These are phyloP conservation scores for Coboldia fuscipes DNA, from an alignment of 1,140 invertebrate species.

Conservation along the genomic window DNA sequence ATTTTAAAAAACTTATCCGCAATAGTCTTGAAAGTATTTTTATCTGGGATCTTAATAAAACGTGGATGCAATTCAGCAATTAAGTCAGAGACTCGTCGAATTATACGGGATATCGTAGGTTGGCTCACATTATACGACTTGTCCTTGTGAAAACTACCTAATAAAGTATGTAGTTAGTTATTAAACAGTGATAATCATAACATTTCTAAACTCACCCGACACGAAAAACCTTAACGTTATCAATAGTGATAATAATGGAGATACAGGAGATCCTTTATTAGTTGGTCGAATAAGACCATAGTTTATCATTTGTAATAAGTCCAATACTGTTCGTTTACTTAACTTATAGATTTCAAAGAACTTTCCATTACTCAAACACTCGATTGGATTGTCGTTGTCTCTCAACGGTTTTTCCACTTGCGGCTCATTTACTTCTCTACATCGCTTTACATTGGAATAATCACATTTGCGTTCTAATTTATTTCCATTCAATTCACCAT, in stretches of 20 bases:
- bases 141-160: too few relatives aligned
- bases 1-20: background rate
- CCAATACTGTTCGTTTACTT: background rate
- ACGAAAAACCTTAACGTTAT: background rate
- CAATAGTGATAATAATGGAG: background rate
- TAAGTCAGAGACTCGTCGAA: background rate
- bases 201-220: background rate
- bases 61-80: background rate
- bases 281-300: background rate
- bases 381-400: background rate
- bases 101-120: background rate
- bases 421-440: too few relatives aligned
- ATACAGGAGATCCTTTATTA: background rate
- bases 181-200: too few relatives aligned
- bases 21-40: background rate
- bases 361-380: background rate
- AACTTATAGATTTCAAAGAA: background rate
- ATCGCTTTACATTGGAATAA: too few relatives aligned
- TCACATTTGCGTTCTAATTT: too few relatives aligned
- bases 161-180: too few relatives aligned
- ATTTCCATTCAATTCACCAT: too few relatives aligned
- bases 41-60: background rate
- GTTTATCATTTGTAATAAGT: background rate
- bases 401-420: background rate
- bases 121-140: too few relatives aligned